A percentile compares a stretch with the other conserved stretches of the same genome.
These are phyloP conservation scores for Pheosia gnoma DNA, from an alignment of 2,888 invertebrate genomes.

Conservation along the genomic window DNA sequence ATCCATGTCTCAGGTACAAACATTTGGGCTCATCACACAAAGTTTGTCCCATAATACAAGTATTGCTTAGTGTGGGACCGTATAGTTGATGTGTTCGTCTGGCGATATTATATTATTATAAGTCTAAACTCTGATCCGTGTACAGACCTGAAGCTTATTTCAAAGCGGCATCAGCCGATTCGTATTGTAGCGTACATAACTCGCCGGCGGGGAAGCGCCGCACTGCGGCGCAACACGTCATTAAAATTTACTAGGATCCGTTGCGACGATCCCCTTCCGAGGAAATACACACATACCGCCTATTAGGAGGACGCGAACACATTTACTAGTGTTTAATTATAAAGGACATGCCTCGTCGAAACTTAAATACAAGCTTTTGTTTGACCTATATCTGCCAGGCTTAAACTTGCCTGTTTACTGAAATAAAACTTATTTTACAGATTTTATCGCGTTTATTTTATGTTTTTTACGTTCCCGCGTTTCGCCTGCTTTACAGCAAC, in stretches of 20 bases:
- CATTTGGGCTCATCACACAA: too few species aligned
- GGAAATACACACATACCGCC: conserved; percentile 31
- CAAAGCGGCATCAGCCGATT: conserved; percentile 40
- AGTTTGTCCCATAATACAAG: too few species aligned
- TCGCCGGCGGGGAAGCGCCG: conserved; percentile 47
- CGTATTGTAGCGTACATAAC: conserved; percentile 37
- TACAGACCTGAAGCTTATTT: conserved; percentile 25
- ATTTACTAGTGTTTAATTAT: conserved; percentile 19
- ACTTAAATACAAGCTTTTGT: conserved; percentile 11
- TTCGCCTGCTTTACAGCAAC: too few species aligned
- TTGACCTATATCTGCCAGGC: not conserved
- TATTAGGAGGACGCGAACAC: conserved; percentile 31
- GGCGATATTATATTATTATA: too few species aligned
- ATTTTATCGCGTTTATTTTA: too few species aligned
- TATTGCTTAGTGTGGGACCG: too few species aligned
- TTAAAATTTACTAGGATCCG: conserved; percentile 63
- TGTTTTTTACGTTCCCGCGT: too few species aligned
- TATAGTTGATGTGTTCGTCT: too few species aligned
- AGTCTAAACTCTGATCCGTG: too few species aligned
- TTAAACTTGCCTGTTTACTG: too few species aligned
- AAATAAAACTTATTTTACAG: too few species aligned
- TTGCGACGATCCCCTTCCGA: conserved; percentile 30
- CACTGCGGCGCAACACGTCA: conserved; percentile 73
- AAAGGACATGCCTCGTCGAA: conserved; percentile 11
- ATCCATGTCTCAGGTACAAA: too few species aligned